Evolutionary conservation across 2,888 invertebrate genomes (phyloP), one percentile per base, ranked within the genome.

Genomic region (Saturnia japonica): DNA sequence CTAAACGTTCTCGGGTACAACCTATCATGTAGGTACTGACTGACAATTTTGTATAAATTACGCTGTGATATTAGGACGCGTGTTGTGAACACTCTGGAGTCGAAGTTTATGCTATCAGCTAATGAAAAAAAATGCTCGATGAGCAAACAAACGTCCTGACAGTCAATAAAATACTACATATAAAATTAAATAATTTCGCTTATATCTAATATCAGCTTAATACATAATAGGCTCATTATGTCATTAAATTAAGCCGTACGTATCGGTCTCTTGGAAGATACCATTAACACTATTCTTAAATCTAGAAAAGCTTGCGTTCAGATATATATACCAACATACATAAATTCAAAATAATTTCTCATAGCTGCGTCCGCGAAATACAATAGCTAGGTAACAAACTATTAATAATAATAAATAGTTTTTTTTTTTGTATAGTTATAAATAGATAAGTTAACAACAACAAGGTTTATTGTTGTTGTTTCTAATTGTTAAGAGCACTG

Each of bases 151-250:
- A 42, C 70, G 66, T 51, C 66, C 16, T 42, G 42, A 67, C 74
- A 71, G 79, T 77, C 76, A 77, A 74, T 80, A 67, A 83, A 77
- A 74, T 80, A 81, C 89, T 91, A 89, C 85, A 74, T 16, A n/a
- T 82, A 76, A 86, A 89, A 86, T 83, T 87, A 84, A 83, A 84
- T 81, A 78, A 83, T 80, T 57, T 85, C 78, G 80, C 89, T 90
- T 91, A 91, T 70, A 76, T 75, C 87, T 89, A 90, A 75, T 72
- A 80, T 78, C 87, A 89, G 88, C 88, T 90, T 89, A 82, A 64
- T 64, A 64, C 73, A 79, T 81, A 85, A 79, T 85, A 87, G 88
- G 87, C 88, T 84, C 80, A 67, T 81, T 73, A 82, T 67, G 88
- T 84, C 80, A 67, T 81, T 73, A 82, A 66, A 76, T 78, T 83